Evolutionary conservation across 2,797 vertebrate species (phyloP).

Genomic region (Benthosema pterotum): DNA sequence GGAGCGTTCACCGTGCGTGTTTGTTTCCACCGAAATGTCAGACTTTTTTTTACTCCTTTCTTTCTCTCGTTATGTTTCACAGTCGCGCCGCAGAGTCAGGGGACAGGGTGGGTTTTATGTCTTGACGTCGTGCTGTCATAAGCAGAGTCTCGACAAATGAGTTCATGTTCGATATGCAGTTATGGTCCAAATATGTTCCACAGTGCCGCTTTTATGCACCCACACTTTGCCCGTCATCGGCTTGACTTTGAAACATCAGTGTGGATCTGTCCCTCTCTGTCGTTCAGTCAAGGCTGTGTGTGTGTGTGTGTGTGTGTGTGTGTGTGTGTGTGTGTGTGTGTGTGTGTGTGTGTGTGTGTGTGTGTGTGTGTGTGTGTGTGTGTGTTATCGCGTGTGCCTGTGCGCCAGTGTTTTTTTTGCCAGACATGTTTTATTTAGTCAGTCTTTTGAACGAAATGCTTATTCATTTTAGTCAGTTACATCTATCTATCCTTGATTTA

Average conservation of each 20-base stretch:
- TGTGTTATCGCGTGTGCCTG: no score
- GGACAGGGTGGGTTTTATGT: constrained; percentile 50
- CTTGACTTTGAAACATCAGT: constrained; percentile 35
- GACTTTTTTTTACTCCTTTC: constrained; percentile 59
- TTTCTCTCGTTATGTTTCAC: constrained; percentile 45
- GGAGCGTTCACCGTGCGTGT: constrained; percentile 54
- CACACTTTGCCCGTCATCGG: constrained; percentile 52
- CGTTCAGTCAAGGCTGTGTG: neutral
- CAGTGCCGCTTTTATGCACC: constrained; percentile 50
- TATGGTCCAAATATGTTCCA: constrained; percentile 57
- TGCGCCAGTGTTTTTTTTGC: no score
- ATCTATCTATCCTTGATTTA: no score
- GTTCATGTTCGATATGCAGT: constrained; percentile 56
- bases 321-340: neutral
- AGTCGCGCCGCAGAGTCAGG: constrained; percentile 50
- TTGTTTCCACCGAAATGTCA: constrained; percentile 50
- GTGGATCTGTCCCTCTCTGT: neutral
- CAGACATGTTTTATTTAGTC: no score
- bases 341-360: constrained; percentile 21
- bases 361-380: constrained; percentile 4
- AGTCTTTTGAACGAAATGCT: no score
- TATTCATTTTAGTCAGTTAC: no score
- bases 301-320: neutral
- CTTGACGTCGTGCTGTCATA: constrained; percentile 70
- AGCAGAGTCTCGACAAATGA: constrained; percentile 43